Percentiles rank a stretch among this genome's conserved stretches.
Evolutionary conservation across 2,113 vertebrate genomes (phyloP).

Genomic region (Cromileptes altivelis): DNA sequence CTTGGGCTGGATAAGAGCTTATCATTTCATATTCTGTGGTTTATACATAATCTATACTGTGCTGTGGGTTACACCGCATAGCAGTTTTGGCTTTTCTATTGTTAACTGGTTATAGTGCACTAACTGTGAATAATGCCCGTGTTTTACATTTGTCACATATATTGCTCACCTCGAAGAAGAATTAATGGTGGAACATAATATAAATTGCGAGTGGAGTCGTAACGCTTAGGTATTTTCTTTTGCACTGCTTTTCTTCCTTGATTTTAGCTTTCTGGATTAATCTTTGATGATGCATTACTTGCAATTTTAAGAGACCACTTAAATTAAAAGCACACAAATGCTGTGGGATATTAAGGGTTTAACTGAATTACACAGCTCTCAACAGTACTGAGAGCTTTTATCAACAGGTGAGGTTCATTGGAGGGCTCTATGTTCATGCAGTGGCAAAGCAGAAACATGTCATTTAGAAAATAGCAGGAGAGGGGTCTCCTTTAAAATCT

Average conservation of each 20-base stretch:
- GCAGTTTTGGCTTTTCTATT: conserved; percentile 29
- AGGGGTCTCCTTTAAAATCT: conserved; percentile 59
- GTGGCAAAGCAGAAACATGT: conserved; percentile 34
- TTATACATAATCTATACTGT: conserved; percentile 1
- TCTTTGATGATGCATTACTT: conserved; percentile 68
- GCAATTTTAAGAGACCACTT: conserved; percentile 59
- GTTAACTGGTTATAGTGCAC: conserved; percentile 20
- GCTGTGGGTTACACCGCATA: background rate
- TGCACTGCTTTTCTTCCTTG: conserved; percentile 47
- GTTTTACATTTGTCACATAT: conserved; percentile 49
- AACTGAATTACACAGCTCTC: conserved; percentile 20
- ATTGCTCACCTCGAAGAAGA: conserved; percentile 23
- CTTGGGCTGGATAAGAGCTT: conserved; percentile 20
- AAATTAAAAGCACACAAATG: conserved; percentile 69
- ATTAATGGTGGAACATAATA: conserved; percentile 35
- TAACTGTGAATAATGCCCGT: conserved; percentile 40
- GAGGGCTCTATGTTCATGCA: conserved; percentile 5
- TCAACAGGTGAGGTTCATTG: conserved; percentile 31
- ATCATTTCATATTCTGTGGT: conserved; percentile 21
- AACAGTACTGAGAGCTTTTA: conserved; percentile 36
- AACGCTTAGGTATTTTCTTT: conserved; percentile 35
- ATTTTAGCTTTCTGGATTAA: conserved; percentile 60
- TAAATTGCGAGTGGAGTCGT: conserved; percentile 48
- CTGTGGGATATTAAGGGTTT: conserved; percentile 44
- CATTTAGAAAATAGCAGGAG: conserved; percentile 55